These are phyloP conservation scores for Pollenia angustigena DNA, from an alignment of 2,888 invertebrate genomes.

Conservation along the genomic window DNA sequence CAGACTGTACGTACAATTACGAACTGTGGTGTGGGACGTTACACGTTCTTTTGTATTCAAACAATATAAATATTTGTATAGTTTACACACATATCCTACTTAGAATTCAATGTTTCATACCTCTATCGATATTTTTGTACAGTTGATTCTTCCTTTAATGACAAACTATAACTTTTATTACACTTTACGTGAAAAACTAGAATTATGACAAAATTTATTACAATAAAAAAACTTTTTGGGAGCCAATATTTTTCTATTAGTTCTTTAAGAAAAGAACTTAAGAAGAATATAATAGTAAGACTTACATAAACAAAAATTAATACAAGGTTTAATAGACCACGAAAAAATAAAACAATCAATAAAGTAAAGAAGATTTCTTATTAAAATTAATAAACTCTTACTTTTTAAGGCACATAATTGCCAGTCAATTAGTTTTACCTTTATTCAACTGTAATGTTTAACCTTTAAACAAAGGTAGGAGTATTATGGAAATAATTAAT, in stretches of 20 bases:
- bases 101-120: no score
- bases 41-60: no score
- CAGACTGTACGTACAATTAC: no score
- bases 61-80: no score
- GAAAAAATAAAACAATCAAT: neutral
- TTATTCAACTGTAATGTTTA: neutral
- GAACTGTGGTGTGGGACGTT: no score
- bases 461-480: neutral
- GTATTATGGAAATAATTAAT: neutral
- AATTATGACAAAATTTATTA: neutral
- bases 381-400: neutral
- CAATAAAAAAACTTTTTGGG: neutral
- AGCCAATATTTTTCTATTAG: neutral
- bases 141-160: neutral
- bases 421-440: neutral
- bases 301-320: neutral
- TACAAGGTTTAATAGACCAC: neutral
- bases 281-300: no score
- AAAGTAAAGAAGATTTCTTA: neutral
- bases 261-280: no score
- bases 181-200: neutral
- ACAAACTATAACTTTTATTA: neutral
- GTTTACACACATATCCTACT: no score
- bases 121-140: neutral
- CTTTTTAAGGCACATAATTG: neutral